Evolutionary conservation across 2,888 invertebrate genomes (phyloP), one percentile per base, ranked within the genome.

Genomic region (Leptinotarsa rubiginosa): DNA sequence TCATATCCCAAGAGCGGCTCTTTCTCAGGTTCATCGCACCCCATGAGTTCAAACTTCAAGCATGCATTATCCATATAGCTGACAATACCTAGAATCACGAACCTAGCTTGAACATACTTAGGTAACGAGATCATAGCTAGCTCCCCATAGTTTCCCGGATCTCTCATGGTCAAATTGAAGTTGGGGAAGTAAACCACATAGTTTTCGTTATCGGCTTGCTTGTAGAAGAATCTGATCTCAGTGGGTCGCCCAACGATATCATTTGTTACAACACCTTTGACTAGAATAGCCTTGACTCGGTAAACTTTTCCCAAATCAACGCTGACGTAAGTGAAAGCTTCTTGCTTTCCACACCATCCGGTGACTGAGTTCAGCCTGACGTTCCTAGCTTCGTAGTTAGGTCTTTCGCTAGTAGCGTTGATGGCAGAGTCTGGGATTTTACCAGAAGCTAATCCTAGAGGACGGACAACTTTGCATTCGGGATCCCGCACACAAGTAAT

Each of bases 101-200:
- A 97, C 84, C 97, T 91, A 1, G 97, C 97, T 88, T 96, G 95
- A 0, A 98, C 96, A 82, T 95, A 97, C 87, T 97, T 96, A 0
- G 97, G 97, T 70, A 98, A 86, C 0, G 97, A 96, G 78, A 98
- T 97, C 95, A 97, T 97, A 1, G 98, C 97, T 72, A 98, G 88
- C 89, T 97, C 97, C 71, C 98, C 98, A 85, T 97, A 98, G 87
- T 98, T 96, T 83, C 97, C 97, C n/a, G 97, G 97, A 87, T 97
- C 97, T 82, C 97, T 91, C 93, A 96, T 96, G 0, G 97, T 97
- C 65, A 97, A 88, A 87, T 97, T 97, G 87, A 97, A 97, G 86
- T 98, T 98, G 66, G 98, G 97, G 91, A 97, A 98, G 85, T 98
- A 98, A 0, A 98, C 97, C 4, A 98, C 97, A 85, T 97, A 98